Evolutionary conservation across 2,113 vertebrate species (phyloP).

Genomic region (Aleadryas rufinucha): DNA sequence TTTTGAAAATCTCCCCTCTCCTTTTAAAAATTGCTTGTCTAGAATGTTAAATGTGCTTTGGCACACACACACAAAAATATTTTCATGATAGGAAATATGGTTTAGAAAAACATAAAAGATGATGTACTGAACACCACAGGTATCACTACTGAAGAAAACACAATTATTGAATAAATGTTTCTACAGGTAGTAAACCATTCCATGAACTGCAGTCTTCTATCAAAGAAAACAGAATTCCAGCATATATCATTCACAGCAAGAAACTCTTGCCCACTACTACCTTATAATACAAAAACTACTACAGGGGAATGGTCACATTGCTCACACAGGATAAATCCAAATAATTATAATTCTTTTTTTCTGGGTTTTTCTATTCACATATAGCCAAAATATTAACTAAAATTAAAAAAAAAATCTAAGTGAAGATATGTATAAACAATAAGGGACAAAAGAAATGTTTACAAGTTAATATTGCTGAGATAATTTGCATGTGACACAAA

Average conservation of each 20-base stretch:
- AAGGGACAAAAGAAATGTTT: not conserved
- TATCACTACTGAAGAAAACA: not conserved
- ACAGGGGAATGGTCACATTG: no score
- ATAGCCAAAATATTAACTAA: not conserved
- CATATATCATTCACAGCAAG: not conserved
- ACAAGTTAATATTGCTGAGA: not conserved
- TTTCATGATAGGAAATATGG: not conserved
- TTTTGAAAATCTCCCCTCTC: not conserved
- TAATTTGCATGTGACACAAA: not conserved
- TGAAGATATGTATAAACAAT: not conserved
- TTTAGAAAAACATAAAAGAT: not conserved
- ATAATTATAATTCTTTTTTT: not conserved
- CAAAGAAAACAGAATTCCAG: not conserved
- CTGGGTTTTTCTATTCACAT: not conserved
- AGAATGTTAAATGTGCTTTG: not conserved
- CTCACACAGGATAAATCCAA: not conserved
- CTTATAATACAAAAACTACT: not conserved
- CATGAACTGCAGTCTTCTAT: not conserved
- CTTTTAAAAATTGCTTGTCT: not conserved
- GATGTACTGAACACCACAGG: not conserved
- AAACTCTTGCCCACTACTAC: not conserved
- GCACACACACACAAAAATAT: not conserved
- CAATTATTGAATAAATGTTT: not conserved
- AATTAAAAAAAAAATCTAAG: not conserved
- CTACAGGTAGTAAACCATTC: not conserved